Conservation (phyloP, 2,888 invertebrate genomes). For the Andrena bucephala region DNA sequence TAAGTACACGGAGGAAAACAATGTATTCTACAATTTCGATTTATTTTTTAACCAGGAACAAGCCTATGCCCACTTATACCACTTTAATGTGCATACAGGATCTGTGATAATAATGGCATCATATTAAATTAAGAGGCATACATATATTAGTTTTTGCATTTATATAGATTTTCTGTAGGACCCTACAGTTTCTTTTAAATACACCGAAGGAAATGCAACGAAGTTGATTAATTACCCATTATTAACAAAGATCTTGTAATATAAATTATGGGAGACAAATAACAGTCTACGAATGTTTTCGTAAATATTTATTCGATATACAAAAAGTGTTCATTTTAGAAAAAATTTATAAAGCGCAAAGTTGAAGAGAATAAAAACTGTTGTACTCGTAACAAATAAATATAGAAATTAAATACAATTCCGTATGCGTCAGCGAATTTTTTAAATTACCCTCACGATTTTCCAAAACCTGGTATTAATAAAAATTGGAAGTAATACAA, state of each 20-base stretch:
- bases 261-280: conserved; percentile 2
- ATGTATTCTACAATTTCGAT: too few species aligned
- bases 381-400: conserved; percentile 37
- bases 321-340: too few species aligned
- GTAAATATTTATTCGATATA: conserved; percentile 8
- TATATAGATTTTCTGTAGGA: conserved; percentile 6
- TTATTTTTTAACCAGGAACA: too few species aligned
- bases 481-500: neutral
- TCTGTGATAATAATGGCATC: conserved; percentile 23
- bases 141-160: neutral
- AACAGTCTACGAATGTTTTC: neutral
- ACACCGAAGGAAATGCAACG: neutral
- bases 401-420: conserved; percentile 20
- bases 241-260: conserved; percentile 21
- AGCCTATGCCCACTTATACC: too few species aligned
- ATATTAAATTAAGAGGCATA: conserved; percentile 8
- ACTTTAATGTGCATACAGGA: conserved; percentile 3
- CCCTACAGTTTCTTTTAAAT: neutral
- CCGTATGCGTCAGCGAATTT: neutral
- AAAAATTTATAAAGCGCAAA: neutral
- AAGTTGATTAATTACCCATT: conserved; percentile 1
- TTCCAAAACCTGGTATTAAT: neutral
- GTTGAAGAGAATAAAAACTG: conserved; percentile 7
- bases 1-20: too few species aligned
- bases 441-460: neutral